Evolutionary conservation across 2,888 invertebrate species (phyloP).

Genomic region (Apotomis turbidana): DNA sequence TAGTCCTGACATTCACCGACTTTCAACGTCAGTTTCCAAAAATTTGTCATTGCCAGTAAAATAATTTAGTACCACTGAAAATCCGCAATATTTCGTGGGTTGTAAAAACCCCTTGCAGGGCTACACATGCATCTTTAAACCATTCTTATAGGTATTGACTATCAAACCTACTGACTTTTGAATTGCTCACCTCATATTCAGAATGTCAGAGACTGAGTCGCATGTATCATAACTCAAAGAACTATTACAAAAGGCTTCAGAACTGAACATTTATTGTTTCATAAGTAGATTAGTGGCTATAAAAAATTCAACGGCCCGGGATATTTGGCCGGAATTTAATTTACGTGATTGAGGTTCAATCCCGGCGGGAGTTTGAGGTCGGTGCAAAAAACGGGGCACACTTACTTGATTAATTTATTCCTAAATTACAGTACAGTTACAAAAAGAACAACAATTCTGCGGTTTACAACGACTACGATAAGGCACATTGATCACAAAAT

Average conservation of each 20-base stretch:
- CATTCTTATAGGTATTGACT: too few species aligned
- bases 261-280: conserved; percentile 17
- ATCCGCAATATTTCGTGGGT: too few species aligned
- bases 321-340: conserved; percentile 26
- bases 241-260: not conserved
- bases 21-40: too few species aligned
- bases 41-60: too few species aligned
- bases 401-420: conserved; percentile 30
- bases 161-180: too few species aligned
- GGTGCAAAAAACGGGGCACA: conserved; percentile 1
- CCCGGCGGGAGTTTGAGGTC: conserved; percentile 14
- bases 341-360: conserved; percentile 20
- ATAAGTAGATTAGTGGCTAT: conserved; percentile 17
- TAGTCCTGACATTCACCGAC: too few species aligned
- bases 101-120: too few species aligned
- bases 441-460: not conserved
- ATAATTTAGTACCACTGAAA: too few species aligned
- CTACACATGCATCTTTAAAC: too few species aligned
- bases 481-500: conserved; percentile 33
- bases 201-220: too few species aligned
- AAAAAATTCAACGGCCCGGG: conserved; percentile 12
- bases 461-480: not conserved
- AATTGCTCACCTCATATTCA: too few species aligned
- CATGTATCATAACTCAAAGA: not conserved
- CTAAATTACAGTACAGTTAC: not conserved